A percentile compares a stretch with the other conserved stretches of the same genome.
phyloP scores from a whole-genome alignment of 1,140 invertebrate genomes.

The Glossosoma conforme region DNA sequence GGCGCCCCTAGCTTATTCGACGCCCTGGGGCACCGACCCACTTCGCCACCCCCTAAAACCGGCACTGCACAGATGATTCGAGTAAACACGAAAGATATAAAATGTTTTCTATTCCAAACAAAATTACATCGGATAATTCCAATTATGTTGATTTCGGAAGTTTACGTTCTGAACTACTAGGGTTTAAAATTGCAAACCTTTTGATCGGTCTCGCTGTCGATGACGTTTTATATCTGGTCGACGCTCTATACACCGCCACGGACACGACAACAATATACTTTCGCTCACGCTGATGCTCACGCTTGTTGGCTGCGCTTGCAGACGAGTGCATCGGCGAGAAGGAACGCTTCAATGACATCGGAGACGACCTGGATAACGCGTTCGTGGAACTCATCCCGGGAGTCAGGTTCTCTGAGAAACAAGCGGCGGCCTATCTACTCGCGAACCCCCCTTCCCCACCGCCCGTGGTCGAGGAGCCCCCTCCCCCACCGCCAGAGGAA shows the following conservation, averaged over 20 bases:
- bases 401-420: slow-evolving; percentile 47
- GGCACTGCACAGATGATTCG: too few relatives aligned
- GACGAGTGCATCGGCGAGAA: slow-evolving; percentile 98
- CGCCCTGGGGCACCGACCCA: too few relatives aligned
- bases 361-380: slow-evolving; percentile 94
- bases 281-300: slow-evolving; percentile 11
- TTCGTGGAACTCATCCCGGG: slow-evolving; percentile 88
- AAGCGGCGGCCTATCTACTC: slow-evolving; percentile 33
- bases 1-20: too few relatives aligned
- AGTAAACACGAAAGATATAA: too few relatives aligned
- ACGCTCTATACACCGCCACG: not conserved
- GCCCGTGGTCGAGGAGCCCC: slow-evolving; percentile 39
- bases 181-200: not conserved
- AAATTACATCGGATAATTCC: not conserved
- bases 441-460: slow-evolving; percentile 32
- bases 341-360: slow-evolving; percentile 96
- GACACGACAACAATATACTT: not conserved
- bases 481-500: slow-evolving; percentile 36
- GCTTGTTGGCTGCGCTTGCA: slow-evolving; percentile 49
- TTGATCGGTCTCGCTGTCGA: not conserved
- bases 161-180: not conserved
- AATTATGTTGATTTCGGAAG: not conserved
- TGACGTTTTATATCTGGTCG: too few relatives aligned
- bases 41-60: too few relatives aligned
- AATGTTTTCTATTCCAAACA: too few relatives aligned